Conservation (phyloP, 64 coral and sea anemone species). For the Orbicella faveolata region DNA sequence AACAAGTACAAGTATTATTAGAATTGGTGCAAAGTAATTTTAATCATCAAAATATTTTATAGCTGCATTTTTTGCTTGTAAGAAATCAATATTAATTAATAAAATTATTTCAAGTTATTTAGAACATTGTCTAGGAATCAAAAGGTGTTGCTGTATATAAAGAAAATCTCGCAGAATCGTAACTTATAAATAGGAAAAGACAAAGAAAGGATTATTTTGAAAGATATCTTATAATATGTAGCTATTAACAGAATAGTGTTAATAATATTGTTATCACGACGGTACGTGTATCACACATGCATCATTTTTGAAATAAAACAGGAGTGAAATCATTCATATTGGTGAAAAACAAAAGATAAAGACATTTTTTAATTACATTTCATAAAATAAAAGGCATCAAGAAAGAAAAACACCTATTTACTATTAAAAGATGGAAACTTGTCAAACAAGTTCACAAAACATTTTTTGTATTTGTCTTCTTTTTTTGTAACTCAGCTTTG, state of each 20-base stretch:
- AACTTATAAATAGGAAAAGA: background rate
- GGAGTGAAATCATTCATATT: too few species aligned
- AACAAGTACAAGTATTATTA: background rate
- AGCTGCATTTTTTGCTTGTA: background rate
- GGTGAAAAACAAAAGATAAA: too few species aligned
- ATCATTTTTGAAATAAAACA: background rate
- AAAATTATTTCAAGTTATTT: background rate
- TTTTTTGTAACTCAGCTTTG: too few species aligned
- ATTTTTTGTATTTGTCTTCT: background rate
- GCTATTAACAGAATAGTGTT: background rate
- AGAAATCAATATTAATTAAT: background rate
- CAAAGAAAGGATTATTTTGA: background rate
- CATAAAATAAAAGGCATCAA: background rate
- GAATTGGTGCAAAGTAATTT: background rate
- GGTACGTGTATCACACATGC: background rate
- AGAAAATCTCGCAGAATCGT: background rate
- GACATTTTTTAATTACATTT: background rate
- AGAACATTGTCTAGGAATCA: background rate
- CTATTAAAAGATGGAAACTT: background rate
- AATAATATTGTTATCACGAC: background rate
- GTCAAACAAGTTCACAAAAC: constrained; percentile 20
- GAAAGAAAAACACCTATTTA: background rate
- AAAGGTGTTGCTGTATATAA: background rate
- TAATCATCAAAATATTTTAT: background rate
- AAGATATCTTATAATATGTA: background rate